Percentiles rank a stretch among this genome's conserved stretches.
phyloP scores from a whole-genome alignment of 1,140 invertebrate genomes.

The Eurosta solidaginis region DNA sequence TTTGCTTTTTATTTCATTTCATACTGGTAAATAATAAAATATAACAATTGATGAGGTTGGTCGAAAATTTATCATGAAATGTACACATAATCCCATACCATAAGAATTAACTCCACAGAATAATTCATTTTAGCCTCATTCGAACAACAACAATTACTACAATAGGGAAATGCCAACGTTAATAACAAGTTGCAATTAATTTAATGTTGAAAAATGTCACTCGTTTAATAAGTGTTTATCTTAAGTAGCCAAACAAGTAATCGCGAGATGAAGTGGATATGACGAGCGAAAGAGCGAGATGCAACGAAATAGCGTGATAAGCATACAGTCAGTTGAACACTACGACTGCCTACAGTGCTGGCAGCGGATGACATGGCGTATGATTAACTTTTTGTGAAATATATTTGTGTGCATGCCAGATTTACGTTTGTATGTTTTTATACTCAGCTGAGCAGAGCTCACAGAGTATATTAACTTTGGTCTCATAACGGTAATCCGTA shows the following conservation, averaged over 20 bases:
- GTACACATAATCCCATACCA: no score
- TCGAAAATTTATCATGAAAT: no score
- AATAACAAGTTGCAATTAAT: constrained; percentile 23
- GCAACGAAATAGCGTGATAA: not conserved
- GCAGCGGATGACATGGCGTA: not conserved
- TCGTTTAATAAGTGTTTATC: constrained; percentile 18
- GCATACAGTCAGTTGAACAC: no score
- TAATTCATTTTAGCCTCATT: not conserved
- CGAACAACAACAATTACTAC: not conserved
- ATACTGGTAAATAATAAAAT: not conserved
- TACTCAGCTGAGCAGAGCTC: no score
- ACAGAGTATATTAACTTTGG: no score
- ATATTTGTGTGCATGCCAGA: not conserved
- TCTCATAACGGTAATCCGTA: no score
- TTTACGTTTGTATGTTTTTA: not conserved
- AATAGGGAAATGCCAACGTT: not conserved
- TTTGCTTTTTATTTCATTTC: not conserved
- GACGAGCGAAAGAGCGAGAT: not conserved
- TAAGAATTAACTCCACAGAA: no score
- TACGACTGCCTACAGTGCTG: not conserved
- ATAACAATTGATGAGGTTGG: not conserved
- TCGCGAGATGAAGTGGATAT: not conserved
- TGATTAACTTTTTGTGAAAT: not conserved
- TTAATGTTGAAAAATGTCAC: constrained; percentile 21
- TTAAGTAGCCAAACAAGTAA: constrained; percentile 12